Base-by-base conservation (phyloP, 1,140 invertebrate genomes). In the Drosophila kepulauana region DNA sequence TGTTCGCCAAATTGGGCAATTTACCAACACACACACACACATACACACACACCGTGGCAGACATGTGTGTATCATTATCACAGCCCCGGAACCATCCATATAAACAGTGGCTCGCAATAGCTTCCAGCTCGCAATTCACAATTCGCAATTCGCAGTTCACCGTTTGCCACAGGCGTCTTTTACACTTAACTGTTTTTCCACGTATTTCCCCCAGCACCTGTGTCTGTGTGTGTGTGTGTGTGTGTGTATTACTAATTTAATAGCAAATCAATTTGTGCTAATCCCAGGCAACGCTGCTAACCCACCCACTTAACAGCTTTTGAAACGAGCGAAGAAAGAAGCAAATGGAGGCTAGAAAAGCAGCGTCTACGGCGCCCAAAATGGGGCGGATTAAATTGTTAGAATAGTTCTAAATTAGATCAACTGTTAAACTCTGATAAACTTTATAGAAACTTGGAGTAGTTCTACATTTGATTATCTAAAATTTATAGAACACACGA, bases 181-280 rank as follows among this genome's bases (percentile, higher is more conserved):
- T 89, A 79, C 85, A 89, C 85, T 89, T 89, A 89, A 89, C 85
- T 88, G 85, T 88, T 89, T 84, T 87, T 87, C 72, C 82, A 88
- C 80, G 77, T 88, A 71, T 71, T 64, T 70, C 15, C 59, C 59
- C 59, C 59, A 45, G 65, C 68, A 54, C 61, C 66, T 61, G 61
- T 25, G 35, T 74, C 25, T 63, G 45, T 73, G 56, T 41, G 38
- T 67, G 54, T 57, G 66, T 68, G 41, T 64, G 20, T 57, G 46
- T 64, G 64, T 64, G 56, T 73, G 41, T 61, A 62, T 54, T 66
- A 68, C 85, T 89, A 89, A 89, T 89, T 89, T 89, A 89, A 89
- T 89, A 89, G 78, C 85, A 89, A 89, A 89, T 89, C 85, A 89
- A 89, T 89, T 89, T 89, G 78, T 79, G 81, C 76, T 89, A 89